phyloP scores from a whole-genome alignment of 2,797 vertebrate species.

The Meriones psammophilus region DNA sequence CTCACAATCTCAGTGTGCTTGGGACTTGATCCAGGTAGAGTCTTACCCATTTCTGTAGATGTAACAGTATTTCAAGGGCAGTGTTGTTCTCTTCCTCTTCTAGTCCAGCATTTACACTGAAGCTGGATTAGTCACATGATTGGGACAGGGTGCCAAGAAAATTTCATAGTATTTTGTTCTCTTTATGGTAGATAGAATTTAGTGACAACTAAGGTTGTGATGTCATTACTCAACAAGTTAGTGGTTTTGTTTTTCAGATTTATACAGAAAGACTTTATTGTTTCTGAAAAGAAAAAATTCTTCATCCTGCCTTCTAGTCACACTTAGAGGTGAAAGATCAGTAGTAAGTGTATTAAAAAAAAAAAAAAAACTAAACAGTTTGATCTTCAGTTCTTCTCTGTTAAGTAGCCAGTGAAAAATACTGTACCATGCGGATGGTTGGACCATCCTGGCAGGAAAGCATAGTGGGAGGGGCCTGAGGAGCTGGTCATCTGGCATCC shows the following conservation, averaged over 20 bases:
- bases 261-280: background rate
- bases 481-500: background rate
- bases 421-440: background rate
- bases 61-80: background rate
- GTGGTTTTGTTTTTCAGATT: background rate
- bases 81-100: background rate
- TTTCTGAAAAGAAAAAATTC: background rate
- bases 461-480: background rate
- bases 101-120: background rate
- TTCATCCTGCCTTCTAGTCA: background rate
- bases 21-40: no score
- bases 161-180: background rate
- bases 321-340: background rate
- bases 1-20: background rate
- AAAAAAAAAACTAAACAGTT: background rate
- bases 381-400: background rate
- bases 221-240: background rate
- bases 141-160: background rate
- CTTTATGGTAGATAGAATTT: background rate
- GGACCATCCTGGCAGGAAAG: background rate
- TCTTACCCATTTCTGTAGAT: background rate
- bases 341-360: background rate
- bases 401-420: background rate
- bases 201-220: background rate
- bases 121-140: background rate